Conservation (phyloP, 2,113 vertebrate species). For the Ophiodon elongatus region DNA sequence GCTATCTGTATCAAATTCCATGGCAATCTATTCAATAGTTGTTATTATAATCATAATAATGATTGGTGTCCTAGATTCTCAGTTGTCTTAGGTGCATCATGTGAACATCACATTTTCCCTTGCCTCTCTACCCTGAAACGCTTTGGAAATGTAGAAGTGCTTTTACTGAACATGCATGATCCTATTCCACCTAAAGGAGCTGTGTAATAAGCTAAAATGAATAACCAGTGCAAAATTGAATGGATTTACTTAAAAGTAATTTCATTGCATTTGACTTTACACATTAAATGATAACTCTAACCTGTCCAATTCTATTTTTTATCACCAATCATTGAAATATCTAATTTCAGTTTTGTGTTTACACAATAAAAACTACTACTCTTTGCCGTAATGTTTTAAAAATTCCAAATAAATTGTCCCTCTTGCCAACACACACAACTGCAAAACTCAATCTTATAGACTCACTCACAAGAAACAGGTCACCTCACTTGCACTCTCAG, state of each 20-base stretch:
- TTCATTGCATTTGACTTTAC: conserved; percentile 11
- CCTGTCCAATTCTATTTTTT: background rate
- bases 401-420: background rate
- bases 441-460: background rate
- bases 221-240: conserved; percentile 1
- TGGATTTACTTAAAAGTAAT: conserved; percentile 3
- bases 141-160: conserved; percentile 7
- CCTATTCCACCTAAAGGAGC: background rate
- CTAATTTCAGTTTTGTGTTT: conserved; percentile 2
- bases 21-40: background rate
- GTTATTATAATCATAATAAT: background rate
- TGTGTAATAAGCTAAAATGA: conserved; percentile 3
- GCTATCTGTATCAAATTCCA: too few relatives aligned
- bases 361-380: background rate
- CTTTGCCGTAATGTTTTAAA: background rate
- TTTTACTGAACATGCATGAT: background rate
- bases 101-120: background rate
- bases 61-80: background rate
- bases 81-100: background rate
- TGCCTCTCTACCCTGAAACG: background rate
- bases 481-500: conserved; percentile 28
- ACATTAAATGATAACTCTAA: background rate
- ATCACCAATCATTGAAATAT: conserved; percentile 2
- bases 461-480: conserved; percentile 14
- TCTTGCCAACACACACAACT: background rate